A percentile compares a stretch with the other conserved stretches of the same genome.
phyloP scores from a whole-genome alignment of 2,113 vertebrate species.

The Edolisoma coerulescens region DNA sequence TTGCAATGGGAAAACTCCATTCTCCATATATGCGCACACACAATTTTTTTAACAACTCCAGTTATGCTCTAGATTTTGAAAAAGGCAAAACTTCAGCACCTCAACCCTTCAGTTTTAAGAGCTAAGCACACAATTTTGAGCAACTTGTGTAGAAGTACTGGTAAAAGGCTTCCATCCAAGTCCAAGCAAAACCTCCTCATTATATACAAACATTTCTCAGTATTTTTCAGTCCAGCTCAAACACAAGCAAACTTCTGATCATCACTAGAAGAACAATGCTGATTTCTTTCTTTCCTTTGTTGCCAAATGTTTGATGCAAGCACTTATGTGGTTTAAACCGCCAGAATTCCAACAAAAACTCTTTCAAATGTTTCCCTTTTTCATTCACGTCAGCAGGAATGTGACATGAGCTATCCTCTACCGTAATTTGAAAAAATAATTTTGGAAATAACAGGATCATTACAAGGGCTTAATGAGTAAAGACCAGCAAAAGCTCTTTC shows the following conservation, averaged over 20 bases:
- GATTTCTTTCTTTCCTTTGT: not conserved
- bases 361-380: not conserved
- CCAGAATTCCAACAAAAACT: not conserved
- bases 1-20: fast-evolving
- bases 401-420: not conserved
- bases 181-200: not conserved
- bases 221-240: not conserved
- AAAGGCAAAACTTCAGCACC: not conserved
- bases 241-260: not conserved
- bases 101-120: not conserved
- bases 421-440: not conserved
- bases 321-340: not conserved
- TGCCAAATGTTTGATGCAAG: not conserved
- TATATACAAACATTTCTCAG: not conserved
- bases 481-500: not conserved
- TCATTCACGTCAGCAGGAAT: not conserved
- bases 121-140: not conserved
- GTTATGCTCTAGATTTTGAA: not conserved
- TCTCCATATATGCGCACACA: fast-evolving
- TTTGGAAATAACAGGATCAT: not conserved
- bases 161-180: not conserved
- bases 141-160: not conserved
- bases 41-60: not conserved
- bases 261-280: not conserved
- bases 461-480: not conserved